These are phyloP conservation scores for Acromyrmex heyeri DNA, from an alignment of 1,140 invertebrate genomes.

Conservation along the genomic window DNA sequence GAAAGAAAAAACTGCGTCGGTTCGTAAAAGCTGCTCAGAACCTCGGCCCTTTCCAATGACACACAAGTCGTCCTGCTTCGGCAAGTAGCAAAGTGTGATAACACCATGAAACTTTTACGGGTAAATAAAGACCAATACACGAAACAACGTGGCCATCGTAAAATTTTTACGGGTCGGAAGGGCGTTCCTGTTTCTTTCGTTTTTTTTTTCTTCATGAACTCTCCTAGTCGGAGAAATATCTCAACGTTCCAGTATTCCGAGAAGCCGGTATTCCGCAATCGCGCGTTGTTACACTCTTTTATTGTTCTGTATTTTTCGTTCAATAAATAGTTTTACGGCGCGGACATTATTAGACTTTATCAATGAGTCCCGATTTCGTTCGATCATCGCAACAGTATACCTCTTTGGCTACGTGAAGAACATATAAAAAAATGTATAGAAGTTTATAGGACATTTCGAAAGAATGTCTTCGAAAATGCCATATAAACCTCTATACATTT, in stretches of 20 bases:
- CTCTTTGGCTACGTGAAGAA: neutral
- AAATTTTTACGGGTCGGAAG: slow-evolving; percentile 70
- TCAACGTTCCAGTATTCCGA: slow-evolving; percentile 37
- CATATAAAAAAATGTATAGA: neutral
- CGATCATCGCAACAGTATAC: neutral
- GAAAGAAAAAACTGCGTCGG: slow-evolving; percentile 33
- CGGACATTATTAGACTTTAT: slow-evolving; percentile 48
- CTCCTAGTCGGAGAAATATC: slow-evolving; percentile 43
- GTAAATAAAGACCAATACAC: slow-evolving; percentile 72
- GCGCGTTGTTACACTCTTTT: slow-evolving; percentile 49
- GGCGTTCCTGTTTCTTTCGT: slow-evolving; percentile 5
- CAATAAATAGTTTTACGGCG: slow-evolving; percentile 53
- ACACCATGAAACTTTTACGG: slow-evolving; percentile 74
- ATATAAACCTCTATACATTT: no score
- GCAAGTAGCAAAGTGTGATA: slow-evolving; percentile 71
- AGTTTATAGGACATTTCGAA: neutral
- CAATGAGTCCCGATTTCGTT: slow-evolving; percentile 14
- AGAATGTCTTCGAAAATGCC: neutral
- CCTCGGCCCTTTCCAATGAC: slow-evolving; percentile 68
- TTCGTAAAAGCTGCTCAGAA: slow-evolving; percentile 64
- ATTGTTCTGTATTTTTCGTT: slow-evolving; percentile 42
- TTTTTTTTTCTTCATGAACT: slow-evolving; percentile 56
- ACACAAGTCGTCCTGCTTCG: slow-evolving; percentile 70
- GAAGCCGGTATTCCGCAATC: slow-evolving; percentile 40
- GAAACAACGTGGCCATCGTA: slow-evolving; percentile 73